Evolutionary conservation across 2,113 vertebrate genomes (phyloP).

Genomic region (Passer montanus): DNA sequence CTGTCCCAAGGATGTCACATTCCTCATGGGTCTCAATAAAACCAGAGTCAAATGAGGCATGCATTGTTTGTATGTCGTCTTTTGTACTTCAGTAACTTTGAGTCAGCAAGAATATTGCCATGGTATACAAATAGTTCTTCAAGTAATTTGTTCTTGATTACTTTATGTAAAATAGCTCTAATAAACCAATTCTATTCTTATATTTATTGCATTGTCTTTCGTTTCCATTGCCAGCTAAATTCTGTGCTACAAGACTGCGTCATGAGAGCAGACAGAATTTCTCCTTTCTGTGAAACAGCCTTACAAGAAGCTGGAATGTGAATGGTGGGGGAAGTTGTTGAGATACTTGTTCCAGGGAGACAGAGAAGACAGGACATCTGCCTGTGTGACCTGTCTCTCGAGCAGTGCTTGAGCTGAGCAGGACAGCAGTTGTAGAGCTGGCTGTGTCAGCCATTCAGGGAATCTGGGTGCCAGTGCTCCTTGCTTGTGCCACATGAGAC

Average conservation of each 20-base stretch:
- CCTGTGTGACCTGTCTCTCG: rapidly evolving
- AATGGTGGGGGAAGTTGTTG: not conserved
- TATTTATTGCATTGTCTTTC: slow-evolving; percentile 9
- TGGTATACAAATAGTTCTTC: slow-evolving; percentile 38
- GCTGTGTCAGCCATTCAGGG: not conserved
- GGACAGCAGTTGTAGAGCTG: not conserved
- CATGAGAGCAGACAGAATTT: not conserved
- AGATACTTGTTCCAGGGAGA: not conserved
- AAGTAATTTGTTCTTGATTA: slow-evolving; percentile 27
- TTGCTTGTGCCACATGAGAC: not conserved
- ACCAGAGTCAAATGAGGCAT: slow-evolving; percentile 43
- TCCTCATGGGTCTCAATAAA: slow-evolving; percentile 36
- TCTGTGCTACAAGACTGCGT: not conserved
- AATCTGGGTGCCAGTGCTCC: not conserved
- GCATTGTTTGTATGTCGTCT: slow-evolving; percentile 47
- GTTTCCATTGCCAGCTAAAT: not conserved
- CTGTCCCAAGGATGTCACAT: slow-evolving; percentile 33
- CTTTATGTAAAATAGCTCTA: slow-evolving; percentile 65
- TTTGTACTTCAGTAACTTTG: slow-evolving; percentile 56
- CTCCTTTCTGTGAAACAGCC: not conserved
- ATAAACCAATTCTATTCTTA: slow-evolving; percentile 78
- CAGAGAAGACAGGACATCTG: not conserved
- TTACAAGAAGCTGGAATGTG: not conserved
- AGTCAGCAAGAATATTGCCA: slow-evolving; percentile 1
- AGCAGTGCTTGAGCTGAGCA: not conserved